phyloP scores from a whole-genome alignment of 2,888 invertebrate species.

The Cerastoderma edule region DNA sequence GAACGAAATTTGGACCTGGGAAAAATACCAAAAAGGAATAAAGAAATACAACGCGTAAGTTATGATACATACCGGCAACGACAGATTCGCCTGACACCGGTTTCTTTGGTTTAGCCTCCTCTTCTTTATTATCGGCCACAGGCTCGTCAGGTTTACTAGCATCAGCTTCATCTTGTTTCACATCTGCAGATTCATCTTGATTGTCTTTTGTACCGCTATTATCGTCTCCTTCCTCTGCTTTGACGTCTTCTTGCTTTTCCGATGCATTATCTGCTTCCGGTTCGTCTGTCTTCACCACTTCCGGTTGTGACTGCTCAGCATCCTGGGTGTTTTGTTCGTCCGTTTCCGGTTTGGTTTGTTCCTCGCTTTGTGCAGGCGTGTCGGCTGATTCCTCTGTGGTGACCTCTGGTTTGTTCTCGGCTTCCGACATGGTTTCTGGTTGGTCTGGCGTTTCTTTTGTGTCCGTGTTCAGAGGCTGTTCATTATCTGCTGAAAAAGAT shows the following conservation, averaged over 20 bases:
- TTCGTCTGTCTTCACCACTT: slow-evolving; percentile 31
- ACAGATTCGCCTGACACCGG: too few relatives aligned
- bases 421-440: slow-evolving; percentile 19
- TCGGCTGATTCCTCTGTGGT: background rate
- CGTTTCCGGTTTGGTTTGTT: slow-evolving; percentile 4
- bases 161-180: slow-evolving; percentile 7
- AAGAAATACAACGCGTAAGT: too few relatives aligned
- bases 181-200: too few relatives aligned
- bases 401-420: slow-evolving; percentile 18
- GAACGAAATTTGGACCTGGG: too few relatives aligned
- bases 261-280: slow-evolving; percentile 22
- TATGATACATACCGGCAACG: too few relatives aligned
- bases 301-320: slow-evolving; percentile 3
- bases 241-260: slow-evolving; percentile 10
- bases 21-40: too few relatives aligned
- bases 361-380: background rate
- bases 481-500: too few relatives aligned
- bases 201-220: slow-evolving; percentile 26
- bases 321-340: slow-evolving; percentile 6
- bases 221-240: slow-evolving; percentile 35
- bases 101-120: background rate
- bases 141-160: slow-evolving; percentile 2
- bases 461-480: slow-evolving; percentile 2
- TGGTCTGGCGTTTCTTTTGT: background rate
- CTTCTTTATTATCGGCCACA: too few relatives aligned